Percentiles rank a stretch among this genome's conserved stretches.
phyloP scores from a whole-genome alignment of 2,888 invertebrate species.

The Cantharis rustica region DNA sequence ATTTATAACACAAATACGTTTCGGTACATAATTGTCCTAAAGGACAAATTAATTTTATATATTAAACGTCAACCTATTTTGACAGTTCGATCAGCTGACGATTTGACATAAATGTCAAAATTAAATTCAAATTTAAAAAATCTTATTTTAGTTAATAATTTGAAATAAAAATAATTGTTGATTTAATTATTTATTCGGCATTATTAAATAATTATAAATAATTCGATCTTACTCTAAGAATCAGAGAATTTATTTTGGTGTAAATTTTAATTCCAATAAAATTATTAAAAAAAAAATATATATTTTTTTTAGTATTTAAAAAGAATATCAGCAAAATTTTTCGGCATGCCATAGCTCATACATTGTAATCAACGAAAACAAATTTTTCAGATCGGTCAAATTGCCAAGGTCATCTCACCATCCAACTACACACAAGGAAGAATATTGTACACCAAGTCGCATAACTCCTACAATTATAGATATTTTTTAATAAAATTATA shows the following conservation, averaged over 20 bases:
- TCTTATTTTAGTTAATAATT: background rate
- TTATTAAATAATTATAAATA: background rate
- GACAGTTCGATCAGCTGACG: constrained; percentile 14
- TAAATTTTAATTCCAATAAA: background rate
- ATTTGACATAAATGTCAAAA: background rate
- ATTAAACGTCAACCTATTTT: constrained; percentile 17
- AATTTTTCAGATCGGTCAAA: too few species aligned
- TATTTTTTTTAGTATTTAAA: too few species aligned
- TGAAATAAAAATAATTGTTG: background rate
- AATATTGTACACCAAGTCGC: too few species aligned
- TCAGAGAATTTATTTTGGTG: background rate
- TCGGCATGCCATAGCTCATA: too few species aligned
- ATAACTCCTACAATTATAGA: too few species aligned
- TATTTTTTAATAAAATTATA: too few species aligned
- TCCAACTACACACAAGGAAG: too few species aligned
- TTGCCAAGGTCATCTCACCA: too few species aligned
- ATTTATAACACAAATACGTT: constrained; percentile 9
- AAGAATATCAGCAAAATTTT: too few species aligned
- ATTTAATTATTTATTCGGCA: background rate
- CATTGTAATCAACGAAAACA: too few species aligned
- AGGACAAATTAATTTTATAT: constrained; percentile 27
- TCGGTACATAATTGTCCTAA: constrained; percentile 10
- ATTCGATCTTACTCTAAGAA: background rate
- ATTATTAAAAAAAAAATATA: too few species aligned
- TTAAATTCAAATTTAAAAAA: background rate